These are phyloP conservation scores for Mamestra configurata DNA, from an alignment of 1,140 invertebrate genomes.

Conservation along the genomic window DNA sequence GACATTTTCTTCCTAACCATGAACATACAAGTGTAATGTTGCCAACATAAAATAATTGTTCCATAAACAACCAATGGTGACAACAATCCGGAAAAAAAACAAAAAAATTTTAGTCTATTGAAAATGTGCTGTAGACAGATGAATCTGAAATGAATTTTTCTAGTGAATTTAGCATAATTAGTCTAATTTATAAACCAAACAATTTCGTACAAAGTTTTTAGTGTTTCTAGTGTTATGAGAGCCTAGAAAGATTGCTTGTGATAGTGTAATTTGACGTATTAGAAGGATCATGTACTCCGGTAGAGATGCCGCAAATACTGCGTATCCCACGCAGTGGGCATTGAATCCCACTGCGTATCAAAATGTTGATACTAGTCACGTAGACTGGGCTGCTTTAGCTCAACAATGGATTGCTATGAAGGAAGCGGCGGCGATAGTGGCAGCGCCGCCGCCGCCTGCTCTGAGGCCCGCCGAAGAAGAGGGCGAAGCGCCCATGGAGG, in stretches of 20 bases:
- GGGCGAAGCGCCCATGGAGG: slow-evolving; percentile 95
- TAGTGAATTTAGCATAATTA: slow-evolving; percentile 21
- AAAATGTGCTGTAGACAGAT: slow-evolving; percentile 55
- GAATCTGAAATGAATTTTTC: slow-evolving; percentile 34
- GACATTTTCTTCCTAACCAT: background rate
- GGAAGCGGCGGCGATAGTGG: slow-evolving; percentile 88
- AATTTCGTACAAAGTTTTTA: background rate
- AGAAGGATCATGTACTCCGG: slow-evolving; percentile 80
- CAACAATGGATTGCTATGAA: slow-evolving; percentile 99
- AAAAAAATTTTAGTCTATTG: slow-evolving; percentile 34
- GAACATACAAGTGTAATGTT: background rate
- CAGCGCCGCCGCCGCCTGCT: slow-evolving; percentile 85
- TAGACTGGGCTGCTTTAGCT: slow-evolving; percentile 98
- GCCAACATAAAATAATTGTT: slow-evolving; percentile 1
- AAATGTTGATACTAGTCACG: slow-evolving; percentile 90
- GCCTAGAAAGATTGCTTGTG: slow-evolving; percentile 35
- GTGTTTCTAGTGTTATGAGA: slow-evolving; percentile 42
- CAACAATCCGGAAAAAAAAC: slow-evolving; percentile 5
- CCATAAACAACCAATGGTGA: slow-evolving; percentile 13
- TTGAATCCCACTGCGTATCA: slow-evolving; percentile 92
- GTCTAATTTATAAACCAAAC: slow-evolving; percentile 8
- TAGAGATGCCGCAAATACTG: slow-evolving; percentile 87
- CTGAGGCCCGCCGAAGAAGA: slow-evolving; percentile 89
- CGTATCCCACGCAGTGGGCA: slow-evolving; percentile 92
- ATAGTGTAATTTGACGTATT: slow-evolving; percentile 47